Base-by-base conservation (phyloP, 2,113 vertebrate genomes). In the Catharus minimus region DNA sequence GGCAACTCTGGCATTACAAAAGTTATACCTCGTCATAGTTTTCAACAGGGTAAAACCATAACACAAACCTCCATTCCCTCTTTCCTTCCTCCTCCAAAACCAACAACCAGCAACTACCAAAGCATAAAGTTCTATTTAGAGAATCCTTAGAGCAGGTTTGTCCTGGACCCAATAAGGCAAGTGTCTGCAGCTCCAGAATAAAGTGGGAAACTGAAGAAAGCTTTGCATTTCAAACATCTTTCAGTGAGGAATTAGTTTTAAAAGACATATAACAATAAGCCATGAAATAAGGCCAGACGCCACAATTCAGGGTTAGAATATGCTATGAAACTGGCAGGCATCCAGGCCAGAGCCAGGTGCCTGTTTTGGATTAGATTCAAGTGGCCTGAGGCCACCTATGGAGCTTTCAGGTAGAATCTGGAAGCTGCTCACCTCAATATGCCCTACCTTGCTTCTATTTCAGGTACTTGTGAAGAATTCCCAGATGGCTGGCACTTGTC, bases 301-400 rank as follows among this genome's bases (percentile, higher is more conserved):
- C 76, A 20, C 95, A 97, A 95, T 97, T 98, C 96, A 96, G 91
- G 92, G 94, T 76, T 75, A 95, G 95, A 95, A 92, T 93, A 92
- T 94, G 92, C 93, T 97, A 82, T 80, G 92, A 89, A 95, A 52
- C 95, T 98, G 97, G 98, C 97, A 90, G 76, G 64, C 26, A 18
- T 97, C 98, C 98, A 98, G 91, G 69, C 21, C 68, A 60, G 83
- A 97, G 96, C 98, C 98, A 98, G 98, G 98, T 98, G 98, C 97
- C 97, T 97, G 75, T 67, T 93, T 94, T 98, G 97, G 97, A 97
- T 95, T 67, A 17, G 75, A 92, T 96, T 97, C 97, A 98, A 97
- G 95, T 96, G 96, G 97, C 97, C 98, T 93, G 85, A 90, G 95
- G 98, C 97, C 97, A 98, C 97, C 98, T 97, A 97, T 85, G 9